Conservation (phyloP, 2,888 invertebrate species). For the Imbricaverruca yamaguchii region DNA sequence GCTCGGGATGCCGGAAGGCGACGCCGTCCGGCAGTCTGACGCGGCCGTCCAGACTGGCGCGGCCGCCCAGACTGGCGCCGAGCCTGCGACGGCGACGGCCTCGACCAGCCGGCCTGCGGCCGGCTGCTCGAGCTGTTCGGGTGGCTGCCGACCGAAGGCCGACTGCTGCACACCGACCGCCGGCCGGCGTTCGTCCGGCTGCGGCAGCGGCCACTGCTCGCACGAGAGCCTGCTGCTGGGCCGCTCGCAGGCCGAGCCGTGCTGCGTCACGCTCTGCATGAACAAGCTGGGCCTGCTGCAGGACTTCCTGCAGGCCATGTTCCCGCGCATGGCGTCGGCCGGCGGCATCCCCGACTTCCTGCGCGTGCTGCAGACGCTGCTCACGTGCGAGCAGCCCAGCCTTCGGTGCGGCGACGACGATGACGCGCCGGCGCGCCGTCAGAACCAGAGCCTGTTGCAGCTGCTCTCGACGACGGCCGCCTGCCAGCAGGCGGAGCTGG, state of each 20-base stretch:
- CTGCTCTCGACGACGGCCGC: neutral
- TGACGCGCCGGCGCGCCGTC: neutral
- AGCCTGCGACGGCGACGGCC: neutral
- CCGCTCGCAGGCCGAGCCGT: neutral
- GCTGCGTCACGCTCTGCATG: conserved; percentile 19
- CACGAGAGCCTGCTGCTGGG: conserved; percentile 14
- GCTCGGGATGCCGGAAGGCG: neutral
- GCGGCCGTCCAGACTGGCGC: neutral
- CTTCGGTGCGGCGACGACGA: neutral
- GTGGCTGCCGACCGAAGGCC: neutral
- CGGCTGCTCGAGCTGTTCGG: neutral
- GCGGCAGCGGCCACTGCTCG: neutral
- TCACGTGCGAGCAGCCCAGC: conserved; percentile 12
- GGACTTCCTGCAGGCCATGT: conserved; percentile 12
- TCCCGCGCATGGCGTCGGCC: conserved; percentile 4
- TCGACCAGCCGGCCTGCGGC: neutral
- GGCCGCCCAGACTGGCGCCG: neutral
- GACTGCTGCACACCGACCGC: neutral
- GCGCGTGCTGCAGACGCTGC: conserved; percentile 3
- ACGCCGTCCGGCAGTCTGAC: neutral
- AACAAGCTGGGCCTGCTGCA: conserved; percentile 19
- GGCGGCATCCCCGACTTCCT: conserved; percentile 5
- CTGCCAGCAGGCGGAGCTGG: too few relatives aligned
- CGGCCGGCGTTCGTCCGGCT: too few relatives aligned
- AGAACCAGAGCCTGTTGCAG: neutral